Conservation (phyloP, 1,140 invertebrate genomes). For the Anagrus nilaparvatae region DNA sequence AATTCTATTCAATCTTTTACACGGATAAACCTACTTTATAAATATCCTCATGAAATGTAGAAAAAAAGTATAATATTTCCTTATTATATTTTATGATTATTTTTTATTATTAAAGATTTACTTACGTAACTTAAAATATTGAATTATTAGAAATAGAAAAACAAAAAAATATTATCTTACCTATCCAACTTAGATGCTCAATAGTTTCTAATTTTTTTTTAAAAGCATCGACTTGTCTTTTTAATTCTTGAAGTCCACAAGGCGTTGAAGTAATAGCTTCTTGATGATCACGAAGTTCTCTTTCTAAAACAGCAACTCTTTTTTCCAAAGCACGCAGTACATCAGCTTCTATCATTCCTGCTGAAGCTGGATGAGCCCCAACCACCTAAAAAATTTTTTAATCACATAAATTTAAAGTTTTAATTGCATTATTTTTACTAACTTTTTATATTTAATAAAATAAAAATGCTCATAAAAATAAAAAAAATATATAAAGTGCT, state of each 20-base stretch:
- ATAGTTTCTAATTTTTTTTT: conserved; percentile 58
- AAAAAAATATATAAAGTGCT: conserved; percentile 1
- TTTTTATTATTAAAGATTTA: no score
- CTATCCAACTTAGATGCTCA: conserved; percentile 61
- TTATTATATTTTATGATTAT: no score
- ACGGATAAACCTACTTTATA: no score
- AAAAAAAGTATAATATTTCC: no score
- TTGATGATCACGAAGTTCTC: conserved; percentile 41
- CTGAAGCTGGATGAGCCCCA: conserved; percentile 34
- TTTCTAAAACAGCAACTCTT: conserved; percentile 51
- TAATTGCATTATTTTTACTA: neutral
- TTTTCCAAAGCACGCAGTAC: conserved; percentile 43
- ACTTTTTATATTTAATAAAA: no score
- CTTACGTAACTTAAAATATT: no score
- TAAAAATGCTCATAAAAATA: neutral
- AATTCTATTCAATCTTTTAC: no score
- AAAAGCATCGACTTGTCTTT: conserved; percentile 54
- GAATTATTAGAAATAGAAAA: no score
- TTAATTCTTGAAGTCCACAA: conserved; percentile 48
- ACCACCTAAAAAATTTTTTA: conserved; percentile 27
- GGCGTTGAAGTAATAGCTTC: conserved; percentile 36
- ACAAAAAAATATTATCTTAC: conserved; percentile 42
- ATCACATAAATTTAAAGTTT: neutral
- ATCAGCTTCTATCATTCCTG: conserved; percentile 44
- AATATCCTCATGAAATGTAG: no score